Base-by-base conservation (phyloP, 2,113 vertebrate genomes). In the Xenus cinereus region DNA sequence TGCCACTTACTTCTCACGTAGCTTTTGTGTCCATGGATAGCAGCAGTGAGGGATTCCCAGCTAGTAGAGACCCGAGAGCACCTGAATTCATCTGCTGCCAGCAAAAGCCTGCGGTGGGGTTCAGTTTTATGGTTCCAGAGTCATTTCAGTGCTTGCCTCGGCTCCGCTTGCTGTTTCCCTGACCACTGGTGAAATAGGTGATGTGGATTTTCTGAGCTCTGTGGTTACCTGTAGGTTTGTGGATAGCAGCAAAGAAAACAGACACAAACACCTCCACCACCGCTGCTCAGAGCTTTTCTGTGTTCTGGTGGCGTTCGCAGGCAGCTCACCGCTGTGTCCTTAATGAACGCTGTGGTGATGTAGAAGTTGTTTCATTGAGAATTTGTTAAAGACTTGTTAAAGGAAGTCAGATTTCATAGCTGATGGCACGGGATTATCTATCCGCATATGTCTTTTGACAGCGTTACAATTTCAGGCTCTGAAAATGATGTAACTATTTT, bases 401-500 rank as follows among this genome's bases (percentile, higher is more conserved):
- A 87, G 64, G 32, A 67, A 85, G 57, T 85, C 62, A 72, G 67
- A 39, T 68, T 93, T 82, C 23, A 6, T 45, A 54, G 56, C 13
- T 56, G 57, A 59, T 95, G 83, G 71, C 43, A 33, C 39, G 27
- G 75, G 67, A 67, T 79, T 60, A 27, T 82, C 67, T 72, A 37
- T 54, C 62, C 72, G 57, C 53, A 12, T 84, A 43, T 85, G 83
- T 72, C 87, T 90, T 91, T 85, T 68, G 89, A 83, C 75, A 90
- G 48, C 0, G 0, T 68, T 88, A 50, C 71, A 46, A 37, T 45
- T 90, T 83, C 75, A 64, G 71, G 48, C 75, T 88, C 91, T 90
- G 67, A 48, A 92, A 90, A 90, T 46, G 48, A 76, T 79, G 27
- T 80, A 68, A 69, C 75, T 92, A 51, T 96, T 93, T 94, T 78